phyloP scores from a whole-genome alignment of 2,888 invertebrate genomes.

The Argyresthia goedartella region DNA sequence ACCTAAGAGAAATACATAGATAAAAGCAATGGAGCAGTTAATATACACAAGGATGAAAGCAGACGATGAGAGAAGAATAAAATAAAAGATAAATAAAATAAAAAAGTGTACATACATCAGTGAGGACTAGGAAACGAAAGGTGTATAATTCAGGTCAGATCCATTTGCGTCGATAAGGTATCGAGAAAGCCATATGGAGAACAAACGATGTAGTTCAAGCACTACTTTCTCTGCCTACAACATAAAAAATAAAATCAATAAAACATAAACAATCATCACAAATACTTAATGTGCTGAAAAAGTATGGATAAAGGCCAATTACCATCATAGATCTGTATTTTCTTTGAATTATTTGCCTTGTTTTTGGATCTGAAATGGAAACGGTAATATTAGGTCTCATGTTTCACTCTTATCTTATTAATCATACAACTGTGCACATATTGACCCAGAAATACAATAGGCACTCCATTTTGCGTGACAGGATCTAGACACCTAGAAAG shows the following conservation, averaged over 20 bases:
- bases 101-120: slow-evolving; percentile 54
- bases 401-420: too few relatives aligned
- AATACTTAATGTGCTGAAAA: slow-evolving; percentile 4
- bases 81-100: slow-evolving; percentile 20
- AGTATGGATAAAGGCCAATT: too few relatives aligned
- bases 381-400: neutral
- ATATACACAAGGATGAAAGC: neutral
- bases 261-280: slow-evolving; percentile 22
- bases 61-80: neutral
- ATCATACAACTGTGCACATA: too few relatives aligned
- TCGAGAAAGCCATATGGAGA: slow-evolving; percentile 77
- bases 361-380: slow-evolving; percentile 92
- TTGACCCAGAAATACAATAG: too few relatives aligned
- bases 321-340: slow-evolving; percentile 99
- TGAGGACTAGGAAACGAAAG: too few relatives aligned
- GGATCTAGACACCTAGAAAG: too few relatives aligned
- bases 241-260: slow-evolving; percentile 46
- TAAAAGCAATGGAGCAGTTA: too few relatives aligned
- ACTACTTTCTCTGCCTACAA: slow-evolving; percentile 83
- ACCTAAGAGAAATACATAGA: too few relatives aligned
- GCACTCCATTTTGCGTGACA: too few relatives aligned
- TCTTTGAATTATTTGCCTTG: slow-evolving; percentile 94
- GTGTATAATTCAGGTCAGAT: too few relatives aligned
- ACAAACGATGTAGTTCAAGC: slow-evolving; percentile 83
- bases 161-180: slow-evolving; percentile 52